Conservation (phyloP, 2,797 vertebrate genomes). For the Etheostoma perlongum region DNA sequence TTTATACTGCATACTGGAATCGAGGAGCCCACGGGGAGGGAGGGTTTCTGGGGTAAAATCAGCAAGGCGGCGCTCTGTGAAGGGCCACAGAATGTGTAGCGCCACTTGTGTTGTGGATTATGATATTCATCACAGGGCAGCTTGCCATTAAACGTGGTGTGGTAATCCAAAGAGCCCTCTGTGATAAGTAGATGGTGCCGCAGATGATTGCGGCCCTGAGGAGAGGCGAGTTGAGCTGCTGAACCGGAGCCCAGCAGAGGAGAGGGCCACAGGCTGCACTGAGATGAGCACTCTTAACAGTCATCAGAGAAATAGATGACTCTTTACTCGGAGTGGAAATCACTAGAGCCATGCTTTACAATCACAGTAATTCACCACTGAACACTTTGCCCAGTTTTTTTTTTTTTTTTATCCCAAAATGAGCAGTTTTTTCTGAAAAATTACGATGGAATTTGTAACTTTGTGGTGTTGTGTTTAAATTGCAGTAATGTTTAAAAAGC, state of each 20-base stretch:
- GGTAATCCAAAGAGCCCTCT: slow-evolving; percentile 75
- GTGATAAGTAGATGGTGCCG: slow-evolving; percentile 74
- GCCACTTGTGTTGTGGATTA: slow-evolving; percentile 62
- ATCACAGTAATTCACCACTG: slow-evolving; percentile 45
- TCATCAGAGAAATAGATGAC: slow-evolving; percentile 57
- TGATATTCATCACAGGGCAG: slow-evolving; percentile 64
- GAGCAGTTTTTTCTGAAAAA: slow-evolving; percentile 5
- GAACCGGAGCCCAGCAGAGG: slow-evolving; percentile 49
- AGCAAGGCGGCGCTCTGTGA: slow-evolving; percentile 27
- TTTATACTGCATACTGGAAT: slow-evolving; percentile 34
- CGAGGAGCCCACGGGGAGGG: background rate
- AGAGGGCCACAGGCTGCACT: slow-evolving; percentile 45
- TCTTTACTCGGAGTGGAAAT: slow-evolving; percentile 54
- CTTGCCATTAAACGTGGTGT: slow-evolving; percentile 62
- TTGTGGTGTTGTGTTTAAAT: slow-evolving; percentile 17
- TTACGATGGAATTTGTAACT: background rate
- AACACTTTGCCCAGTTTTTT: slow-evolving; percentile 22
- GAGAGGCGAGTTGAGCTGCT: slow-evolving; percentile 62
- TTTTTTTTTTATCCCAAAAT: slow-evolving; percentile 18
- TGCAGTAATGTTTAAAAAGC: background rate
- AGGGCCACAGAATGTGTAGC: slow-evolving; percentile 38
- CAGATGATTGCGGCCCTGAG: slow-evolving; percentile 71
- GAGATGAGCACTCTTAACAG: slow-evolving; percentile 60
- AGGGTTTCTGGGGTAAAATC: slow-evolving; percentile 24
- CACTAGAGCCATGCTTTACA: slow-evolving; percentile 33